Evolutionary conservation across 2,113 vertebrate genomes (phyloP), one percentile per base, ranked within the genome.

Genomic region (Pagrus major): DNA sequence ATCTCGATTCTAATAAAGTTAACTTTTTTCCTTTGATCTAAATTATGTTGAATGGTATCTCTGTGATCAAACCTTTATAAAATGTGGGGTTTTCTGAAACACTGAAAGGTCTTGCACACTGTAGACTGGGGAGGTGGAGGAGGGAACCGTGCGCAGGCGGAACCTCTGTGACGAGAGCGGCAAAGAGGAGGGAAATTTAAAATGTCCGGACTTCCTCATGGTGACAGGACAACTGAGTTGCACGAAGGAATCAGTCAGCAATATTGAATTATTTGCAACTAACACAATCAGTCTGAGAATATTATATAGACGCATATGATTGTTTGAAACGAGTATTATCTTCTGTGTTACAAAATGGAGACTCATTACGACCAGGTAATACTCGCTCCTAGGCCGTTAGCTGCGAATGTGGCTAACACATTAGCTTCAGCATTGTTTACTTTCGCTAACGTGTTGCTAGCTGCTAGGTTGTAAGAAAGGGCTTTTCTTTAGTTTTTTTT

Each of bases 121-220:
- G 9, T 27, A 9, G 8, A 5, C 0, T 20, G 4, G 5, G n/a
- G 6, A 7, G 2, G 9, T 2, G 27, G 42, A 31, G 52, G 42
- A 37, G 31, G 64, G 71, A 71, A 21, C 58, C 18, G n/a, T 14
- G 5, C 64, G 64, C 70, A 86, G 51, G 86, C 86, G 93, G 93
- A 94, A 91, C 89, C 55, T 85, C 5, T 59, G 73, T 27, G 15
- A 74, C n/a, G 29, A 52, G 39, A 69, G 85, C 84, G 68, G 59
- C 41, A 59, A 86, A 81, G 69, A 70, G 86, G 94, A 94, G 94
- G 94, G 93, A 94, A 93, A 92, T 95, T 95, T 92, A 86, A 95
- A 95, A 81, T 20, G 79, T 18, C 5, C 71, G 85, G 78, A 91
- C 85, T 16, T 23, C 29, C 14, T 7, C 23, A 3, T 18, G 23